Percentiles rank a stretch among this genome's conserved stretches.
Evolutionary conservation across 2,113 vertebrate species (phyloP).

Genomic region (Phrynosoma platyrhinos): DNA sequence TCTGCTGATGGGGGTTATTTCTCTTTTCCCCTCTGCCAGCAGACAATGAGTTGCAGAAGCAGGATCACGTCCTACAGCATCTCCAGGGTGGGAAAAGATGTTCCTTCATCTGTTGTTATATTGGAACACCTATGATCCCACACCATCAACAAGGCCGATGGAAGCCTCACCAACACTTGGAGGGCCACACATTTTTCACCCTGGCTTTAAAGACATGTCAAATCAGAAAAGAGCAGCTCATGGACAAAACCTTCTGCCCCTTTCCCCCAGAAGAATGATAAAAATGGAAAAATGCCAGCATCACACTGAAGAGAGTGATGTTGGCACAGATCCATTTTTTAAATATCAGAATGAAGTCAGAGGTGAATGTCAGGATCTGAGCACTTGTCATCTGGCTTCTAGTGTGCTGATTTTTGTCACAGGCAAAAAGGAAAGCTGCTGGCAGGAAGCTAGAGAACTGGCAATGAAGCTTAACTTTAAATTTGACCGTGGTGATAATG

Average conservation of each 20-base stretch:
- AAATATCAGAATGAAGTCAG: slow-evolving; percentile 16
- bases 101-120: no score
- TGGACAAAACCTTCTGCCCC: not conserved
- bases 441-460: slow-evolving; percentile 14
- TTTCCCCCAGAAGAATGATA: not conserved
- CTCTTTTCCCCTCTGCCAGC: not conserved
- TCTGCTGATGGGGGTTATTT: not conserved
- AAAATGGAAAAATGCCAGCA: slow-evolving; percentile 20
- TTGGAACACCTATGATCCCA: no score
- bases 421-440: not conserved
- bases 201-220: not conserved
- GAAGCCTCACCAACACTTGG: not conserved
- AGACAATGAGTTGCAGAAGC: not conserved
- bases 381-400: not conserved
- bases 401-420: not conserved
- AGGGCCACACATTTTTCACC: not conserved
- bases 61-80: not conserved
- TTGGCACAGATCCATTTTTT: no score
- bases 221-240: not conserved
- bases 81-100: not conserved
- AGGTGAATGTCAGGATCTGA: slow-evolving; percentile 9
- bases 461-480: slow-evolving; percentile 23
- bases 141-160: no score
- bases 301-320: not conserved
- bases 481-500: not conserved